These are phyloP conservation scores for Otus sunia DNA, from an alignment of 2,113 vertebrate species.

Conservation along the genomic window DNA sequence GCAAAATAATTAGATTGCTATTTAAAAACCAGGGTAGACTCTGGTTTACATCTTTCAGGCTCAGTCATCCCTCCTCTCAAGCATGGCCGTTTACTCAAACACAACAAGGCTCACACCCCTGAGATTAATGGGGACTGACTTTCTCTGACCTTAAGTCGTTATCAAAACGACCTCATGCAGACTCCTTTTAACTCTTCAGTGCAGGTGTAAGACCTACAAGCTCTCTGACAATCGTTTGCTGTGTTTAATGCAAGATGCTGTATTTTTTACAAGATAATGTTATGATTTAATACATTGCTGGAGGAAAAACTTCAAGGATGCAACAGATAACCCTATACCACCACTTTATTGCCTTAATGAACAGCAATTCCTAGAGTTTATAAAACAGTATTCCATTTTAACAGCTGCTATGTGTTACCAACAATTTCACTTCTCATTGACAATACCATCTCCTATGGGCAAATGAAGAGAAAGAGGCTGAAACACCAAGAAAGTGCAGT, in stretches of 20 bases:
- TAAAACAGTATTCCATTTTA: background rate
- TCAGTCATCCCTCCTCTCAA: background rate
- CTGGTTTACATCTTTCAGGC: background rate
- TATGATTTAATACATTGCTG: background rate
- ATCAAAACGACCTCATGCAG: background rate
- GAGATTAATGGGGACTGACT: background rate
- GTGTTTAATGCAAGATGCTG: background rate
- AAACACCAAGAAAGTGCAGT: background rate
- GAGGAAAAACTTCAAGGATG: background rate
- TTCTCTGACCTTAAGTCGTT: background rate
- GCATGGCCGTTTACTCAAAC: background rate
- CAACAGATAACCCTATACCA: background rate
- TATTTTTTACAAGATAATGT: background rate
- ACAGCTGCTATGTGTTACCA: background rate
- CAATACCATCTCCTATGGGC: background rate
- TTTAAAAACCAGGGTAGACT: background rate
- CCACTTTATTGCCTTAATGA: background rate
- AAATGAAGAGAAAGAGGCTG: background rate
- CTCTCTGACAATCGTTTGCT: background rate
- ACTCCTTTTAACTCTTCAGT: background rate
- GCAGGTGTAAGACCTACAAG: background rate
- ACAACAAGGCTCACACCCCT: fast-evolving
- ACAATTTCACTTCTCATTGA: background rate
- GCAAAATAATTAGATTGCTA: background rate
- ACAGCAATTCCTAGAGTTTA: background rate